Evolutionary conservation across 2,888 invertebrate genomes (phyloP).

Genomic region (Merodon equestris): DNA sequence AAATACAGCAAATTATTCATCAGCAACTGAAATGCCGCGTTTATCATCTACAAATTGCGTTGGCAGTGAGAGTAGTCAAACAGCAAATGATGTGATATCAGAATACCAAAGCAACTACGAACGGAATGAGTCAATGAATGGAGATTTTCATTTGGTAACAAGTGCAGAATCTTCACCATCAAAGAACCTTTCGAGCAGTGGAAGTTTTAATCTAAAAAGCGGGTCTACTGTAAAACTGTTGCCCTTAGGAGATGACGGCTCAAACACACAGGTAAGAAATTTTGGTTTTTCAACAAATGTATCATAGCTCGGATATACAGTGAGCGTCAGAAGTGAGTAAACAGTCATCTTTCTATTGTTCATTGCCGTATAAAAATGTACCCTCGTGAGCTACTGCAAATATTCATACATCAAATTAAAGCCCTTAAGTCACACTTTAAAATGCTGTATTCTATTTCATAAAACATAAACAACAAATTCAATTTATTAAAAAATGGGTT

Average conservation of each 20-base stretch:
- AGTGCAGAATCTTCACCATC: slow-evolving; percentile 69
- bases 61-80: slow-evolving; percentile 76
- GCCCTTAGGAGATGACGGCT: slow-evolving; percentile 76
- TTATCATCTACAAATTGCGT: slow-evolving; percentile 62
- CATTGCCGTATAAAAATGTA: too few relatives aligned
- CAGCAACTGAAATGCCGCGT: slow-evolving; percentile 58
- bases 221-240: slow-evolving; percentile 77
- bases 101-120: slow-evolving; percentile 72
- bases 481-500: too few relatives aligned
- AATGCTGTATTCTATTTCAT: too few relatives aligned
- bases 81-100: slow-evolving; percentile 76
- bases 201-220: slow-evolving; percentile 76
- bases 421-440: too few relatives aligned
- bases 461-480: too few relatives aligned
- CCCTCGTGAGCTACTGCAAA: too few relatives aligned
- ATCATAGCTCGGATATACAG: too few relatives aligned
- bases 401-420: too few relatives aligned
- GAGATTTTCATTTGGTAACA: slow-evolving; percentile 72
- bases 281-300: too few relatives aligned
- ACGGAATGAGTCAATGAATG: slow-evolving; percentile 71
- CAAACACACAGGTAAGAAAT: slow-evolving; percentile 76
- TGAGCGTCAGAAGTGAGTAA: too few relatives aligned
- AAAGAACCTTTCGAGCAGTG: slow-evolving; percentile 74
- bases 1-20: slow-evolving; percentile 63
- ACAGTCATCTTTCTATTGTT: too few relatives aligned